Percentiles rank a stretch among this genome's conserved stretches.
Conservation (phyloP, 2,797 vertebrate species). For the Rhodeus uyekii region DNA sequence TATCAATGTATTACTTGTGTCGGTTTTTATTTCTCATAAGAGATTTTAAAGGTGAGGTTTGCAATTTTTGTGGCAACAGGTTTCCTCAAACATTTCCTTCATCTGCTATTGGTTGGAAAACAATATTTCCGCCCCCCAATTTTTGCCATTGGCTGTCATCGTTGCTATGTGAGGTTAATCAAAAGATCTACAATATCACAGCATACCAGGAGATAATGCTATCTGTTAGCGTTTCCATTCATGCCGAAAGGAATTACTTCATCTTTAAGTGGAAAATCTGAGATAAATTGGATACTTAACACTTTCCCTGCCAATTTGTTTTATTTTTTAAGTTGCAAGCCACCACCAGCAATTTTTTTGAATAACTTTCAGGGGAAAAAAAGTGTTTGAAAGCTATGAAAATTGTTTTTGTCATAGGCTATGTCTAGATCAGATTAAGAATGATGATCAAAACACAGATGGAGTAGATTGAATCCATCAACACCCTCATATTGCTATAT, state of each 20-base stretch:
- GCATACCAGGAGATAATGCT: neutral
- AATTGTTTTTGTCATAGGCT: no score
- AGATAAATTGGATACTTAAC: neutral
- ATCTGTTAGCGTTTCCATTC: neutral
- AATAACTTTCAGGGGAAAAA: no score
- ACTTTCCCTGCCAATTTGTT: neutral
- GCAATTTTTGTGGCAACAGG: neutral
- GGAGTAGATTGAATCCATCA: no score
- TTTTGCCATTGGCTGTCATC: neutral
- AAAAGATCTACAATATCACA: neutral
- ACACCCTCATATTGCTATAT: no score
- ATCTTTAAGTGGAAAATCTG: neutral
- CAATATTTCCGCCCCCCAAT: neutral
- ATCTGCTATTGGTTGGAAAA: neutral
- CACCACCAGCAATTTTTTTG: neutral
- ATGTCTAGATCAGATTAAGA: no score
- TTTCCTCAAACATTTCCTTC: neutral
- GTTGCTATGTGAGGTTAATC: neutral
- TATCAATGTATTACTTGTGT: neutral
- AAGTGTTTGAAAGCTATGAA: no score
- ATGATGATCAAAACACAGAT: no score
- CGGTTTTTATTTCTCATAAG: neutral
- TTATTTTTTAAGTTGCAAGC: neutral
- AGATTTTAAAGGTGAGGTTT: neutral
- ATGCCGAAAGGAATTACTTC: neutral